These are phyloP conservation scores for Plectrocnemia conspersa DNA, from an alignment of 1,140 invertebrate species.

Conservation along the genomic window DNA sequence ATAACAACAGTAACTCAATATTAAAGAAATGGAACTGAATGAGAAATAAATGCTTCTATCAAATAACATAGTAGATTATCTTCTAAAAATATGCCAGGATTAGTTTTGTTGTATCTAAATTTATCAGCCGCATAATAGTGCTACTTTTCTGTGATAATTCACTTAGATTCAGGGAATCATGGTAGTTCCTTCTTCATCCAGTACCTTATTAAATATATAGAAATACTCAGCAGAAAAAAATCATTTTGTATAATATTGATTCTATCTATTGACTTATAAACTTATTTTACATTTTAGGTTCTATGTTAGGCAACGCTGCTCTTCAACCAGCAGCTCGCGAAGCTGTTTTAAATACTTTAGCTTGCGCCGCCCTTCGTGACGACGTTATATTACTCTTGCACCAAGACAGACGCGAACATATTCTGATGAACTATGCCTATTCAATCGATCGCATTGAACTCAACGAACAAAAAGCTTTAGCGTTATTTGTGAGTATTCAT, in stretches of 20 bases:
- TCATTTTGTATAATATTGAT: background rate
- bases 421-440: conserved; percentile 84
- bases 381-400: conserved; percentile 86
- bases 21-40: too few species aligned
- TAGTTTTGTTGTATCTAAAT: too few species aligned
- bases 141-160: too few species aligned
- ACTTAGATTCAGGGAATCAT: too few species aligned
- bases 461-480: conserved; percentile 73
- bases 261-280: conserved; percentile 12
- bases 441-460: conserved; percentile 73
- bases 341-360: conserved; percentile 63
- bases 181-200: too few species aligned
- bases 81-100: too few species aligned
- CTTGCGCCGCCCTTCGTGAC: conserved; percentile 75
- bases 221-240: too few species aligned
- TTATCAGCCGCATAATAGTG: too few species aligned
- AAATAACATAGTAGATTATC: too few species aligned
- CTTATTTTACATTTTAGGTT: conserved; percentile 48
- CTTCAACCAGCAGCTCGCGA: conserved; percentile 57
- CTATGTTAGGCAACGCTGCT: conserved; percentile 61
- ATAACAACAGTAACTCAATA: too few species aligned
- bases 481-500: conserved; percentile 68
- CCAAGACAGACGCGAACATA: conserved; percentile 83
- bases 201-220: too few species aligned
- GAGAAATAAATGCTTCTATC: too few species aligned